phyloP scores from a whole-genome alignment of 1,140 invertebrate genomes.

The Amyelois transitella region DNA sequence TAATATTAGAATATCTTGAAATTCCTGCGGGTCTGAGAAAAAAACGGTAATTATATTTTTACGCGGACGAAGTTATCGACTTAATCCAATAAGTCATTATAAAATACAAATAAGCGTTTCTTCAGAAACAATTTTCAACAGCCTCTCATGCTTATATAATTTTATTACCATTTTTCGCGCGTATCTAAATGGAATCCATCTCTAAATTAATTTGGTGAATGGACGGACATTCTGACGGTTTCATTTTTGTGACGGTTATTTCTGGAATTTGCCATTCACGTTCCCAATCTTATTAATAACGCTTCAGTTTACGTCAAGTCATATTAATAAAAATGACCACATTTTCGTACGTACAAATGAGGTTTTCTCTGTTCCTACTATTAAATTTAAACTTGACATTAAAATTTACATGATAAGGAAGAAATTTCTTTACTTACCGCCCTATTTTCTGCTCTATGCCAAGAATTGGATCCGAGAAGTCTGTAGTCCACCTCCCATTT shows the following conservation, averaged over 20 bases:
- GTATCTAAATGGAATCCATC: background rate
- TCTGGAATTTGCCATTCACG: background rate
- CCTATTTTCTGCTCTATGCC: slow-evolving; percentile 60
- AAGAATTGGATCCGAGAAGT: slow-evolving; percentile 45
- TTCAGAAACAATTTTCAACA: background rate
- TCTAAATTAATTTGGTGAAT: background rate
- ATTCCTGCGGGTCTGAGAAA: too few species aligned
- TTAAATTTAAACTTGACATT: too few species aligned
- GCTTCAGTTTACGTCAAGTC: background rate
- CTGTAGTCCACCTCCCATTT: slow-evolving; percentile 68
- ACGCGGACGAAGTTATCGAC: too few species aligned
- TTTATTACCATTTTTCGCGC: background rate
- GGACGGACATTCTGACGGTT: background rate
- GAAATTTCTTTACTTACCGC: too few species aligned
- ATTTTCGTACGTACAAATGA: too few species aligned
- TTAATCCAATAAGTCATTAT: too few species aligned
- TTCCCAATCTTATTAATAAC: background rate
- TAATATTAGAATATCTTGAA: too few species aligned
- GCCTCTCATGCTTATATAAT: background rate
- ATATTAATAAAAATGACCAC: too few species aligned
- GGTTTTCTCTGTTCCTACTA: too few species aligned
- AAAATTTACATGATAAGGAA: too few species aligned
- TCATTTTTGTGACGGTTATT: background rate
- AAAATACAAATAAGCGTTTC: too few species aligned
- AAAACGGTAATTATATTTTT: too few species aligned